Base-by-base conservation (phyloP, 2,888 invertebrate genomes). In the Epinotia bilunana region DNA sequence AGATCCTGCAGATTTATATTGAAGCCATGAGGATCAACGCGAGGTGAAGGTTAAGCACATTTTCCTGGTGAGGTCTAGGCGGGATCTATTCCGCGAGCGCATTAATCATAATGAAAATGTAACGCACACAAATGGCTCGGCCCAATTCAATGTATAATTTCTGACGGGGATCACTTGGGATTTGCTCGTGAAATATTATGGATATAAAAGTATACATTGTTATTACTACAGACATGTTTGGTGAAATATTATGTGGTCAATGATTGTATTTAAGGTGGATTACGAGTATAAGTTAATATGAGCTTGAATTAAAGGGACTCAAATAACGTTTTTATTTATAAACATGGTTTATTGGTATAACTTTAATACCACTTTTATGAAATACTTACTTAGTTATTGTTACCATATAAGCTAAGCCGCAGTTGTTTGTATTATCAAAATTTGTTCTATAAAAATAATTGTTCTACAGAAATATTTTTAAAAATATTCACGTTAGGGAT, bases 111-210 rank as follows among this genome's bases (percentile, higher is more conserved):
- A 71, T 65, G 65, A 71, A 75, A 71, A 75, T 61, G 65, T 71
- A 71, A 71, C 74, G 58, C 74, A 61, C 71, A 71, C 71, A 75
- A 75, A 75, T 71, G 65, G 61, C 60, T 39, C 65, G 23, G 53
- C 60, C 74, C 65, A 64, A 75, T 71, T 75, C 74, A 75, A 75
- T 75, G 71, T 75, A 75, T 65, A 75, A 74, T 65, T 74, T 71
- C 65, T 75, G 61, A 18, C 71, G 20, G 60, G 61, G 71, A 75
- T 75, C 71, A 61, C 65, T 55, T 43, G 71, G 74, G 74, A 75
- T 75, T 71, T 75, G 71, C 61, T 65, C 64, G 53, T 39, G 58
- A 64, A 39, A 58, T 70, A 74, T 74, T 69, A 58, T 33, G 33
- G 33, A 64, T 63, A 74, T 53, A 43, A 28, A 16, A 23, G n/a